A percentile compares a stretch with the other conserved stretches of the same genome.
These are phyloP conservation scores for Acanthurus leucopareius DNA, from an alignment of 2,797 vertebrate genomes.

Conservation along the genomic window DNA sequence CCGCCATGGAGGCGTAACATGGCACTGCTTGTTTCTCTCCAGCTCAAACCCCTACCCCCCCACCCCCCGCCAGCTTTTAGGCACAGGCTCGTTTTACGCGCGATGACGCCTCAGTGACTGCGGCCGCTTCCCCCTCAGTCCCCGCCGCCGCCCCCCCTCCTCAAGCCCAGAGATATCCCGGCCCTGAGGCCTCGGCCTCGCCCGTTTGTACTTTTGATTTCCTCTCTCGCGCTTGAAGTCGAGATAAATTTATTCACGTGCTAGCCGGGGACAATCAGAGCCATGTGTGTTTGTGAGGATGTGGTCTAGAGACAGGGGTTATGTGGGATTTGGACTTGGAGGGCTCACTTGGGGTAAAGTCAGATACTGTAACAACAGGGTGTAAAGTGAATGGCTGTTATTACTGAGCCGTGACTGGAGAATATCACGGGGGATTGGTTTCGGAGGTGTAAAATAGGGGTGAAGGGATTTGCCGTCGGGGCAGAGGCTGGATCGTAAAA, in stretches of 20 bases:
- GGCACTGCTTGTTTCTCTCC: constrained; percentile 78
- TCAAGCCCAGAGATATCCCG: constrained; percentile 33
- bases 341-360: constrained; percentile 57
- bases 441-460: constrained; percentile 70
- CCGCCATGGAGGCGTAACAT: constrained; percentile 73
- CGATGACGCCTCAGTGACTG: constrained; percentile 56
- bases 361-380: constrained; percentile 67
- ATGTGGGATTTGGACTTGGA: constrained; percentile 73
- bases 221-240: constrained; percentile 49
- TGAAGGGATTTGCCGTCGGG: constrained; percentile 52
- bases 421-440: constrained; percentile 64
- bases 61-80: constrained; percentile 55
- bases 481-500: constrained; percentile 43
- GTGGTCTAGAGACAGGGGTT: constrained; percentile 66
- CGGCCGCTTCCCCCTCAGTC: constrained; percentile 27
- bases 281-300: constrained; percentile 79
- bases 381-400: constrained; percentile 68
- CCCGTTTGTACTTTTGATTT: constrained; percentile 67
- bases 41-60: constrained; percentile 28
- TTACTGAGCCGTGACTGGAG: constrained; percentile 67
- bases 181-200: constrained; percentile 34
- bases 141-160: constrained; percentile 28
- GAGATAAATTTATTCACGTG: constrained; percentile 68
- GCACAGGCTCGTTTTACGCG: constrained; percentile 67
- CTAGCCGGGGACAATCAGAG: constrained; percentile 66